Percentiles rank a stretch among this genome's conserved stretches.
These are phyloP conservation scores for Netta rufina DNA, from an alignment of 2,797 vertebrate species.

Conservation along the genomic window DNA sequence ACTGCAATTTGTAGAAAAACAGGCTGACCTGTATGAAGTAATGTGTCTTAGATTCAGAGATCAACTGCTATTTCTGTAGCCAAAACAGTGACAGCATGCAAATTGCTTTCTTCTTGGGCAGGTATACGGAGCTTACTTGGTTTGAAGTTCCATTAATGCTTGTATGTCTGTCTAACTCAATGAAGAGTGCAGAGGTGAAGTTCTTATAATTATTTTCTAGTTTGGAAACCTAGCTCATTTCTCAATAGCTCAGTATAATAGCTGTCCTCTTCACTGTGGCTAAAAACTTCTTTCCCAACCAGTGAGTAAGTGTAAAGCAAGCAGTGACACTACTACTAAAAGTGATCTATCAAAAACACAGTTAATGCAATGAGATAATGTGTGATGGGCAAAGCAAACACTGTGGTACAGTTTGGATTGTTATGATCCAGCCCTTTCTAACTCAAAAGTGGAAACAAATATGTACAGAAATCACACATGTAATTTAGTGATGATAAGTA, in stretches of 20 bases:
- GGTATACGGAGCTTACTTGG: not conserved
- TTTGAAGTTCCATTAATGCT: not conserved
- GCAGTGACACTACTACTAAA: not conserved
- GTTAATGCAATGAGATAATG: not conserved
- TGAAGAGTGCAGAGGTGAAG: not conserved
- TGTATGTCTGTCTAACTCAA: not conserved
- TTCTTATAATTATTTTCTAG: not conserved
- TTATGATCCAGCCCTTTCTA: not conserved
- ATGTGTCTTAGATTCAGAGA: not conserved
- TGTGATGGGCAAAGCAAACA: not conserved
- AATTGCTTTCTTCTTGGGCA: not conserved
- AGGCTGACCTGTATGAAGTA: not conserved
- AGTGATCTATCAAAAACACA: not conserved
- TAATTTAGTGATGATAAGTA: not conserved
- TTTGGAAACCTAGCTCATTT: not conserved
- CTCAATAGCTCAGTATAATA: fast-evolving
- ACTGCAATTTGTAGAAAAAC: not conserved
- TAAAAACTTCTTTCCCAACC: not conserved
- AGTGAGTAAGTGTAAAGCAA: not conserved
- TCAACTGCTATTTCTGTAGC: not conserved
- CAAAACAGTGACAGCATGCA: not conserved
- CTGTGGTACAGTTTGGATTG: not conserved
- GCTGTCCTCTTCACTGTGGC: not conserved
- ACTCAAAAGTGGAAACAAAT: not conserved
- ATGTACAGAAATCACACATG: not conserved